Conservation (phyloP, 35 echinoderm and acorn worm species). For the Lytechinus variegatus region DNA sequence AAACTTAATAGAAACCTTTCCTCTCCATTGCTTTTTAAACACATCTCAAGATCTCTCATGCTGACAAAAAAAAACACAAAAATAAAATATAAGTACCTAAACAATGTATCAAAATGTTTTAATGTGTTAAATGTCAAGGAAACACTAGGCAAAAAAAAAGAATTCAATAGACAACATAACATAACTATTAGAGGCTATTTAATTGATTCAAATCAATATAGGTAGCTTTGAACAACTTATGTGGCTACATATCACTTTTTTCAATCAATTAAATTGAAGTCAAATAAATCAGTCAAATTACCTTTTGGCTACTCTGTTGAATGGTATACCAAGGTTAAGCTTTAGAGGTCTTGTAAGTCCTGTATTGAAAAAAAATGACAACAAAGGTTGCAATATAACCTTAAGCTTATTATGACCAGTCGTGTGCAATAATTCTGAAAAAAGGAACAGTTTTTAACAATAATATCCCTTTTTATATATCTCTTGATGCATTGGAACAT, state of each 20-base stretch:
- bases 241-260: too few relatives aligned
- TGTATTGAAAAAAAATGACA: slow-evolving; percentile 17
- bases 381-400: too few relatives aligned
- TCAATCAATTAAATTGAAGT: too few relatives aligned
- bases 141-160: too few relatives aligned
- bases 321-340: slow-evolving; percentile 60
- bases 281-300: background rate
- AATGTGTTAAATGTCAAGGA: background rate
- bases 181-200: background rate
- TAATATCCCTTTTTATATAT: too few relatives aligned
- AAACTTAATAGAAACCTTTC: slow-evolving; percentile 55
- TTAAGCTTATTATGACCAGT: too few relatives aligned
- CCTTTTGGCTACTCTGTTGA: slow-evolving; percentile 58
- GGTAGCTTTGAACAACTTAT: too few relatives aligned
- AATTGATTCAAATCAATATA: too few relatives aligned
- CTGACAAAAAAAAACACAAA: slow-evolving; percentile 46
- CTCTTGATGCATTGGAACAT: too few relatives aligned
- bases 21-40: slow-evolving; percentile 52
- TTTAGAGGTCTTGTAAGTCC: slow-evolving; percentile 51
- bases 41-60: slow-evolving; percentile 51
- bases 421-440: too few relatives aligned
- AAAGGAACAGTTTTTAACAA: too few relatives aligned
- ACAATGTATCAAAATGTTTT: background rate
- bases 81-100: background rate
- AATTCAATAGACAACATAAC: background rate